Conservation (phyloP, 2,888 invertebrate species). For the Pantelozetes paolii region DNA sequence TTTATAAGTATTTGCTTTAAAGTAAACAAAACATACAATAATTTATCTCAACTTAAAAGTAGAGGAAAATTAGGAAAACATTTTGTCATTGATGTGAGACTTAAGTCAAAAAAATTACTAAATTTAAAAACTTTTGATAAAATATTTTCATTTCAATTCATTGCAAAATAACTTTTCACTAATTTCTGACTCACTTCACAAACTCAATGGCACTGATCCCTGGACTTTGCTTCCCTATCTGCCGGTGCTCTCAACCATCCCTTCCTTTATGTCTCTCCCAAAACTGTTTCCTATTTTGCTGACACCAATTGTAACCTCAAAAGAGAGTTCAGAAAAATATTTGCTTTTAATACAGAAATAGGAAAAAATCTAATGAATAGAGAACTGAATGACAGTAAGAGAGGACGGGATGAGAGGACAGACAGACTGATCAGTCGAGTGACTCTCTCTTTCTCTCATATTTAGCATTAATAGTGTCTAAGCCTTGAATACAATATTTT, state of each 20-base stretch:
- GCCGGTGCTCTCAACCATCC: background rate
- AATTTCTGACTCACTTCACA: background rate
- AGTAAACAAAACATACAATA: background rate
- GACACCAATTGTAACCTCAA: constrained; percentile 11
- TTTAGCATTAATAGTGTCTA: background rate
- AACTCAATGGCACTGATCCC: background rate
- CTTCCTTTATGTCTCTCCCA: background rate
- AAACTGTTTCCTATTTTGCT: background rate
- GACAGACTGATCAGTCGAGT: constrained; percentile 10
- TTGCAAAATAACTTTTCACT: background rate
- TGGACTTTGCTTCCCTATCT: background rate
- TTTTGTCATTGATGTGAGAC: no score
- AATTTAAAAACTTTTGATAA: no score
- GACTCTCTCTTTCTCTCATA: background rate
- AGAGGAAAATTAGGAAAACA: background rate
- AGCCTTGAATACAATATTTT: background rate
- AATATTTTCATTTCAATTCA: no score
- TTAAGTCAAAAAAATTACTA: background rate
- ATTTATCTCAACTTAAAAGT: background rate
- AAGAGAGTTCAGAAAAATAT: constrained; percentile 11
- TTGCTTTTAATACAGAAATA: background rate
- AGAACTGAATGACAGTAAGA: background rate
- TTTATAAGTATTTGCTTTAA: background rate
- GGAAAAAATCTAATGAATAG: background rate
- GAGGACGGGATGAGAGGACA: background rate